Evolutionary conservation across 2,888 invertebrate genomes (phyloP).

Genomic region (Lottia gigantea): DNA sequence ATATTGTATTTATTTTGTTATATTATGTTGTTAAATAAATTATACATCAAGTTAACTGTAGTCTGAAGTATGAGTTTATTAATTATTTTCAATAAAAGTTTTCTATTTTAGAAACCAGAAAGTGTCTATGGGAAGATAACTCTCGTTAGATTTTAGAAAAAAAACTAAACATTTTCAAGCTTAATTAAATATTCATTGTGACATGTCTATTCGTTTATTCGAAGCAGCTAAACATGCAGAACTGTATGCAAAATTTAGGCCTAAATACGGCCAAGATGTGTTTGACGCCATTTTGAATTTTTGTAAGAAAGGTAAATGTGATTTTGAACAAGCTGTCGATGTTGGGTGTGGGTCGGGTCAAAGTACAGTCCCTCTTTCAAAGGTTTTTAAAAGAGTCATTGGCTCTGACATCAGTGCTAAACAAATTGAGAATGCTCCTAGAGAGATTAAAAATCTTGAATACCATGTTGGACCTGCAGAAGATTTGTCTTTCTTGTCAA

Average conservation of each 20-base stretch:
- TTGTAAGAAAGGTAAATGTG: constrained; percentile 28
- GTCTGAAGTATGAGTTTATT: too few relatives aligned
- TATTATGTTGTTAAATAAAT: too few relatives aligned
- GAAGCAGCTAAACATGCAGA: constrained; percentile 39
- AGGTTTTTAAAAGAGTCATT: constrained; percentile 68
- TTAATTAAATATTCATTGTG: not conserved
- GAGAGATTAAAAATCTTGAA: constrained; percentile 43
- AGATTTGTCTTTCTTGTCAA: constrained; percentile 53
- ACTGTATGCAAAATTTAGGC: constrained; percentile 47
- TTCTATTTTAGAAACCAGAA: too few relatives aligned
- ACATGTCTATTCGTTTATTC: constrained; percentile 42
- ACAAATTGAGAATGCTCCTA: constrained; percentile 67
- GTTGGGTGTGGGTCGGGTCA: constrained; percentile 72
- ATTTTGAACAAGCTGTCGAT: constrained; percentile 67
- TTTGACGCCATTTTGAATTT: constrained; percentile 41
- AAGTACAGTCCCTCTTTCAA: constrained; percentile 67
- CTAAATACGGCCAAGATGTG: constrained; percentile 42
- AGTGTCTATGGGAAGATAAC: too few relatives aligned
- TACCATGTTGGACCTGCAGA: constrained; percentile 66
- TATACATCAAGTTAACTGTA: too few relatives aligned
- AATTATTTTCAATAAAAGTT: too few relatives aligned
- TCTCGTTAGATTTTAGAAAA: too few relatives aligned
- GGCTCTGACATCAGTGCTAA: constrained; percentile 69
- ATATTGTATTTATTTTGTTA: too few relatives aligned
- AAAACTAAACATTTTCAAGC: too few relatives aligned